These are phyloP conservation scores for Tiliacea aurago DNA, from an alignment of 2,888 invertebrate species.

Conservation along the genomic window DNA sequence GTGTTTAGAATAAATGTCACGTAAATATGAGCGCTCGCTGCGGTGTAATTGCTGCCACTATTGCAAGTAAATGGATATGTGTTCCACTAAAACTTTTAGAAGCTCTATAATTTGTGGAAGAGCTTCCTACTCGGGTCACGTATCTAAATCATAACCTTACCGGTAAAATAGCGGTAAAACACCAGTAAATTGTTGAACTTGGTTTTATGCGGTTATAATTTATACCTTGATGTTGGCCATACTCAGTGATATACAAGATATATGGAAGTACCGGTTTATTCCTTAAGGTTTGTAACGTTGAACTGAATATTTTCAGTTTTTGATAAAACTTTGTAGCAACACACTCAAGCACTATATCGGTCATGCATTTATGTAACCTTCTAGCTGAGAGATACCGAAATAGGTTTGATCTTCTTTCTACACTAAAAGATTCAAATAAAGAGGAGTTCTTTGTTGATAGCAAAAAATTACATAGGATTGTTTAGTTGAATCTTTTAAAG, in stretches of 20 bases:
- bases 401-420: too few relatives aligned
- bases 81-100: slow-evolving; percentile 55
- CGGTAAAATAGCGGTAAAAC: slow-evolving; percentile 36
- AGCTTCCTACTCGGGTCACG: slow-evolving; percentile 61
- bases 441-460: too few relatives aligned
- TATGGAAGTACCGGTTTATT: not conserved
- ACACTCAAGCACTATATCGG: too few relatives aligned
- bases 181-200: slow-evolving; percentile 43
- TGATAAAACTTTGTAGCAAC: too few relatives aligned
- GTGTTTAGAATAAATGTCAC: slow-evolving; percentile 23
- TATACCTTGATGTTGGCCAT: slow-evolving; percentile 12
- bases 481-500: too few relatives aligned
- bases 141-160: slow-evolving; percentile 64
- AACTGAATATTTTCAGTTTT: not conserved
- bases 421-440: too few relatives aligned
- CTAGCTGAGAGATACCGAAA: not conserved
- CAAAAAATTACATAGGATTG: too few relatives aligned
- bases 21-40: slow-evolving; percentile 28
- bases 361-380: not conserved
- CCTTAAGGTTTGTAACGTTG: too few relatives aligned
- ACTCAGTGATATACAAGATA: not conserved
- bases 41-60: slow-evolving; percentile 47
- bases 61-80: slow-evolving; percentile 52
- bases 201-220: slow-evolving; percentile 2
- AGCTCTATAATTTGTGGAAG: slow-evolving; percentile 34